Evolutionary conservation across 2,888 invertebrate genomes (phyloP), one percentile per base, ranked within the genome.

Genomic region (Alcis repandata): DNA sequence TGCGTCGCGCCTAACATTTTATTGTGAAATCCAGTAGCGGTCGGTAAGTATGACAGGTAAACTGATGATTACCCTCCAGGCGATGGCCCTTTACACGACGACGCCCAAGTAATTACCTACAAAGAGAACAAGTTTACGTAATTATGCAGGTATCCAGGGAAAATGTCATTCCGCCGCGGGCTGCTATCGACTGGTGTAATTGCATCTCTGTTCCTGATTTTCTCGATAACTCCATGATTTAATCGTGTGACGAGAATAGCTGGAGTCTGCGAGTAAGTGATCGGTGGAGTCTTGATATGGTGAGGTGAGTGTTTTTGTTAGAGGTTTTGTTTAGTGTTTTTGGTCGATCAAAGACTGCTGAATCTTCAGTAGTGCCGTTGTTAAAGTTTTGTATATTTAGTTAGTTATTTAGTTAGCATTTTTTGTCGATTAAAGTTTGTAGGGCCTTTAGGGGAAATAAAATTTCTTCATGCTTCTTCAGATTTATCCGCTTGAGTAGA

Each of bases 11-110:
- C 40, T 61, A 17, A 58, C 27, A 53, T 54, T 51, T 53, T 43
- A 40, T 67, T 66, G 41, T 53, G 58, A 66, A 68, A 72, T 69
- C 76, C 79, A 77, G 85, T 82, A 84, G 84, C 81, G 46, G 57
- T 63, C 65, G 59, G 69, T 58, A 75, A 76, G 74, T 75, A 75
- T 77, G 77, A 77, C 79, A 77, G 71, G 74, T 72, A 72, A 79
- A 73, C 75, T 68, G 73, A 75, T 83, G 81, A 86, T 86, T 86
- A 73, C 83, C 82, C 76, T 70, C 58, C 67, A 68, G 80, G 79
- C 76, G 60, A 67, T 66, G 62, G 68, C 59, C 74, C 73, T 76
- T 76, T 67, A 72, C 69, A 74, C 57, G 41, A 60, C 59, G 63
- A 58, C 77, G 69, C 71, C 76, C 72, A 72, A 71, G 70, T 79